Base-by-base conservation (phyloP, 2,888 invertebrate genomes). In the Macrosiphum euphorbiae region DNA sequence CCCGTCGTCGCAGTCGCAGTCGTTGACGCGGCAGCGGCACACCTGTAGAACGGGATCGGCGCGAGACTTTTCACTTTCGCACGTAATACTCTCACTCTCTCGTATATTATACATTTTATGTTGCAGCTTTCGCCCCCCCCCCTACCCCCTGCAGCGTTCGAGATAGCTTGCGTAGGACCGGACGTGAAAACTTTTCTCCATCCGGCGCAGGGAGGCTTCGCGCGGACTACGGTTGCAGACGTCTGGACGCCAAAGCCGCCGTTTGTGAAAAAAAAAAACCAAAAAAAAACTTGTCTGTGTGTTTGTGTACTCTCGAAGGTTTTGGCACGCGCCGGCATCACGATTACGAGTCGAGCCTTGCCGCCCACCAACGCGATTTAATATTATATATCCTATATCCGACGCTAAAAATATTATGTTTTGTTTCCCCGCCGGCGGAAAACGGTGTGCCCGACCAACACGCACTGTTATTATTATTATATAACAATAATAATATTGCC, bases 11-110 rank as follows among this genome's bases (percentile, higher is more conserved):
- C 47, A 44, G 86, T 86, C 86, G 47, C 47, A 86, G 47, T 47
- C 86, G 47, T 86, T 47, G 28, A 86, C 86, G 86, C 86, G n/a
- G 28, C 86, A 44, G 86, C 16, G 28, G 47, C 86, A 86, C 86
- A 86, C 86, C 86, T 86, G 86, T 86, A 78, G 78, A 78, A 78
- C 78, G 35, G 78, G 78, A 78, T 35, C 20, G 78, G 78, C n/a
- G 67, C 35, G 67, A 16, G 35, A 78, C 78, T 78, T 78, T 78
- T 78, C 35, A 78, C 78, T 78, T 35, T 78, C 35, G 78, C 20
- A 1, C 78, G 35, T 78, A 58, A 78, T 44, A 44, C 78, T 78
- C 35, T 78, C 78, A 3, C 78, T 78, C 35, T 78, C 78, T 78
- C 7, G 78, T 41, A 35, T 78, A 20, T 35, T 58, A 26, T 52